Base-by-base conservation (phyloP, 2,113 vertebrate species). In the Piliocolobus tephrosceles region DNA sequence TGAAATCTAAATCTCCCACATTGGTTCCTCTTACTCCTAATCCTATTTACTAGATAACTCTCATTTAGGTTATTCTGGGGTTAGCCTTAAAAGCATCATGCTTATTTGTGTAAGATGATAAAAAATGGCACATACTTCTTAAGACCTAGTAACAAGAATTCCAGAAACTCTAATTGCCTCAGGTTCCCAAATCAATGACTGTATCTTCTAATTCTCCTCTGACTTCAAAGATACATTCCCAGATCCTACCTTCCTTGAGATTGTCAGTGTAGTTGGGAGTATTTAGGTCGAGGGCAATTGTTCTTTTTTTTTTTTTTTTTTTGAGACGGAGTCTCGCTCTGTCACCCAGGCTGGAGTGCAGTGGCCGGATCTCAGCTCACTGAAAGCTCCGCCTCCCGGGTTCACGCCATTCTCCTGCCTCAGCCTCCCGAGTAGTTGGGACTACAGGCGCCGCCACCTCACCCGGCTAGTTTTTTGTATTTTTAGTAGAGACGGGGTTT, bases 31-130 rank as follows among this genome's bases (percentile, higher is more conserved):
- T 20, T 73, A 81, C 10, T 89, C 16, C 45, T 25, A 85, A 76
- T 58, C 23, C 35, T 83, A 75, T 81, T 82, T 78, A 92, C 25
- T 85, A 95, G 66, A 79, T 57, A 95, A 96, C 2, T 38, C 35
- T 90, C 70, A 35, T 72, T 96, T 89, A 91, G 43, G 20, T 61
- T 57, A 93, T 95, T 92, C 57, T 88, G 20, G 30, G n/a, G 27
- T 50, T 85, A 84, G 58, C 9, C 72, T 57, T 93, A 94, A 75
- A 85, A 94, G 40, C 50, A 68, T 68, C 23, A 66, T 61, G 50
- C 17, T 87, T 90, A 35, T 90, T 90, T 95, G 73, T 92, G 55
- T 64, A 83, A 91, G 61, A 82, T 73, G 35, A 76, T 86, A n/a
- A 86, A 94, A 93, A 90, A 52, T 16, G 70, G 75, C 22, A 96